Evolutionary conservation across 2,888 invertebrate genomes (phyloP).

Genomic region (Watsonalla binaria): DNA sequence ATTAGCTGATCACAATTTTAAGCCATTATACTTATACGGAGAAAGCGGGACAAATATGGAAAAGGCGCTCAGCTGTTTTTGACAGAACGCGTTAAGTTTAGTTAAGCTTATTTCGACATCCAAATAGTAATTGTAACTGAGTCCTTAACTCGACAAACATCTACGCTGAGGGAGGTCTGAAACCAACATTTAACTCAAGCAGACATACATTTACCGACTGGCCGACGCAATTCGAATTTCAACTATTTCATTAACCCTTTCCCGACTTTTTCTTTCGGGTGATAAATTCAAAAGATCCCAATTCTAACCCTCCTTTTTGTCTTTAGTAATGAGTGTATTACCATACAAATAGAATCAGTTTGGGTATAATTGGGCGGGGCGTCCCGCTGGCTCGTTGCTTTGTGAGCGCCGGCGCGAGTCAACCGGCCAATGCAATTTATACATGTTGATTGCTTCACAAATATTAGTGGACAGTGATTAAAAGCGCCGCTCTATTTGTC

Average conservation of each 20-base stretch:
- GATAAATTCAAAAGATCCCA: slow-evolving; percentile 46
- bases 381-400: slow-evolving; percentile 65
- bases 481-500: slow-evolving; percentile 36
- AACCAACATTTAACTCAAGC: background rate
- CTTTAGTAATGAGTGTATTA: slow-evolving; percentile 72
- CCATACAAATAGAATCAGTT: slow-evolving; percentile 74
- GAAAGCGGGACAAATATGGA: no score
- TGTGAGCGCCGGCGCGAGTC: slow-evolving; percentile 42
- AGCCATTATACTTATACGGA: no score
- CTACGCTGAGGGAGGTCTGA: slow-evolving; percentile 4
- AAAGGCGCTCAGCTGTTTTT: no score
- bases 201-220: background rate
- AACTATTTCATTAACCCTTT: slow-evolving; percentile 30
- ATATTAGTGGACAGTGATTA: slow-evolving; percentile 53
- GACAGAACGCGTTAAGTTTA: no score
- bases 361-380: slow-evolving; percentile 67
- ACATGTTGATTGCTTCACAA: slow-evolving; percentile 52
- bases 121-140: no score
- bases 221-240: slow-evolving; percentile 4
- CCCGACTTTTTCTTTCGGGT: slow-evolving; percentile 26
- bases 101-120: no score
- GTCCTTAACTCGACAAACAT: background rate
- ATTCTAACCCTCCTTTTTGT: slow-evolving; percentile 52
- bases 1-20: no score
- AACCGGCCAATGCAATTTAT: slow-evolving; percentile 25